A percentile compares a stretch with the other conserved stretches of the same genome.
phyloP scores from a whole-genome alignment of 2,888 invertebrate genomes.

The Pollenia labialis region DNA sequence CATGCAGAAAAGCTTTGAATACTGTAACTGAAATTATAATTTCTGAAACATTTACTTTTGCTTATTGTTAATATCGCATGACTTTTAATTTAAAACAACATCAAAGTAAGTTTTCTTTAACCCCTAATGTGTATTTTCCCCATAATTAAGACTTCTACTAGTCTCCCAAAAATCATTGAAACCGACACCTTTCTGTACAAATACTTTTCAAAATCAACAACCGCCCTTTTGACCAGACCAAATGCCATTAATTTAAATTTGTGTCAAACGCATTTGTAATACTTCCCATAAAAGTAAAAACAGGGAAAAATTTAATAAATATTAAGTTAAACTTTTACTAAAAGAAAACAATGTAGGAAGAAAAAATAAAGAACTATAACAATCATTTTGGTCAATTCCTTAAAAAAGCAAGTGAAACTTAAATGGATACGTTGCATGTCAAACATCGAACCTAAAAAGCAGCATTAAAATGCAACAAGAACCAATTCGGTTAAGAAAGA shows the following conservation, averaged over 20 bases:
- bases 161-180: slow-evolving; percentile 18
- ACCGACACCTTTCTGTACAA: slow-evolving; percentile 31
- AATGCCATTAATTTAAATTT: slow-evolving; percentile 40
- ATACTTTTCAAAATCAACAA: neutral
- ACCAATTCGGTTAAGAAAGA: slow-evolving; percentile 29
- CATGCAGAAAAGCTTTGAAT: too few species aligned
- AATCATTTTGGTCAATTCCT: slow-evolving; percentile 61
- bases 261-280: slow-evolving; percentile 32
- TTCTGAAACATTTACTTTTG: too few species aligned
- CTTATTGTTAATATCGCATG: too few species aligned
- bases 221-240: slow-evolving; percentile 31
- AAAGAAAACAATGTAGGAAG: neutral
- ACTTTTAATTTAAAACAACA: too few species aligned
- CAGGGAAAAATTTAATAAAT: neutral
- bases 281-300: slow-evolving; percentile 25
- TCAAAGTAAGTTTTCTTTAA: neutral
- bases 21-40: too few species aligned
- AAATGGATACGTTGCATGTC: slow-evolving; percentile 71
- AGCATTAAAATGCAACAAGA: slow-evolving; percentile 56
- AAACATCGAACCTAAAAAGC: slow-evolving; percentile 5
- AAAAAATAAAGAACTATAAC: neutral
- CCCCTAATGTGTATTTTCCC: neutral
- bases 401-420: slow-evolving; percentile 65
- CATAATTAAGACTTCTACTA: neutral
- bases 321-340: slow-evolving; percentile 4